Evolutionary conservation across 2,888 invertebrate species (phyloP).

Genomic region (Odontomyia ornata): DNA sequence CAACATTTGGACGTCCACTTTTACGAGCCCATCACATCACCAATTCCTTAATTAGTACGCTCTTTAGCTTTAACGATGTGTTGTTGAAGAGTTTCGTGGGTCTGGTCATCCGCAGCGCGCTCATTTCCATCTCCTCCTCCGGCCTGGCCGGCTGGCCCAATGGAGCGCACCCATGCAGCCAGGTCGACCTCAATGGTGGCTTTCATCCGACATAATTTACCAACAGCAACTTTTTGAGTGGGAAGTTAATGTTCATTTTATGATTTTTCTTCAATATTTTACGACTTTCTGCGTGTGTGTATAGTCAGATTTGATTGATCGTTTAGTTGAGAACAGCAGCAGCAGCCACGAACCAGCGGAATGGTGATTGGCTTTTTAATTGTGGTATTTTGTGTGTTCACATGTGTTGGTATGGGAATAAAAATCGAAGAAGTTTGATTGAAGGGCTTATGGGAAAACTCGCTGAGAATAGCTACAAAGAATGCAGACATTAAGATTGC

Average conservation of each 20-base stretch:
- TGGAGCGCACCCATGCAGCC: background rate
- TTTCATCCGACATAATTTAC: background rate
- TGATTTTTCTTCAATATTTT: conserved; percentile 41
- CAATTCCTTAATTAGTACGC: conserved; percentile 44
- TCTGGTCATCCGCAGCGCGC: background rate
- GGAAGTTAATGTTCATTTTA: conserved; percentile 41
- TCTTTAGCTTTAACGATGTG: conserved; percentile 43
- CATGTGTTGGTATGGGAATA: background rate
- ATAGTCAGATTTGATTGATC: conserved; percentile 41
- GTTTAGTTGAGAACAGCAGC: conserved; percentile 15
- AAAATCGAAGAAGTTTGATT: background rate
- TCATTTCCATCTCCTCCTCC: background rate
- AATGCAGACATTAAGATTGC: too few relatives aligned
- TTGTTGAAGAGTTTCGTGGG: conserved; percentile 33
- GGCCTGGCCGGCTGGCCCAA: too few relatives aligned
- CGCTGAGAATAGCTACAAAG: background rate
- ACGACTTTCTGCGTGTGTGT: conserved; percentile 33
- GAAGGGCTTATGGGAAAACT: conserved; percentile 13
- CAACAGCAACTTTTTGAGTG: conserved; percentile 29
- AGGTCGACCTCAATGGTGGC: background rate
- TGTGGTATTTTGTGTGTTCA: background rate
- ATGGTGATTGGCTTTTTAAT: conserved; percentile 35
- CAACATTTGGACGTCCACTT: conserved; percentile 25
- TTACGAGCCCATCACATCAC: conserved; percentile 27
- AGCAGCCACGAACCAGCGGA: conserved; percentile 11